Evolutionary conservation across 2,888 invertebrate species (phyloP).

Genomic region (Neoitamus cyanurus): DNA sequence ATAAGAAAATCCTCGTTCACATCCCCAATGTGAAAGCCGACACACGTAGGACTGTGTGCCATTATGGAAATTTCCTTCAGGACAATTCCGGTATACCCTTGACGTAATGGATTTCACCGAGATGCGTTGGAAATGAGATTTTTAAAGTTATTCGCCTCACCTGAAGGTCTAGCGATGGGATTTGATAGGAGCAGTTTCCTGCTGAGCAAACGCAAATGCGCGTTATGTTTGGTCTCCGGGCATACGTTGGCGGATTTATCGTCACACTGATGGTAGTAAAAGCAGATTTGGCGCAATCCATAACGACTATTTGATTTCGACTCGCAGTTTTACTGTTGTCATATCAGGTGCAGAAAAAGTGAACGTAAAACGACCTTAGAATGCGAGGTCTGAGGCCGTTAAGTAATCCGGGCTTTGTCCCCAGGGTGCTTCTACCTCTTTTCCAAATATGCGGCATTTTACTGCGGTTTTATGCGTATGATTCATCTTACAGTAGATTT

Average conservation of each 20-base stretch:
- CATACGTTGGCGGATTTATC: background rate
- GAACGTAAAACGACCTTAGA: background rate
- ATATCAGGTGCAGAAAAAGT: background rate
- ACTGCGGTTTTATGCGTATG: background rate
- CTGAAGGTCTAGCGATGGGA: constrained; percentile 18
- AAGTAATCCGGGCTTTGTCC: background rate
- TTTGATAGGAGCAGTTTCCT: constrained; percentile 22
- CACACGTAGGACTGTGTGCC: constrained; percentile 29
- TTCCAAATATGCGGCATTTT: background rate
- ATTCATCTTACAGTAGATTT: background rate
- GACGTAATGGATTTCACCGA: constrained; percentile 36
- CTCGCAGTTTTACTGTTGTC: background rate
- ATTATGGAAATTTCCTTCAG: constrained; percentile 46
- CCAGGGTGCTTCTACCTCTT: background rate
- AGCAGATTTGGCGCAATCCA: background rate
- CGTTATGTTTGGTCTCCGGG: background rate
- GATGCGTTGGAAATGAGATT: constrained; percentile 35
- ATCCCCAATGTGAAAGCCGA: background rate
- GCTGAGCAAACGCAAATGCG: background rate
- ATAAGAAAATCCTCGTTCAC: constrained; percentile 12
- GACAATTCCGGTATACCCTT: constrained; percentile 34
- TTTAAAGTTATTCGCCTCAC: constrained; percentile 30
- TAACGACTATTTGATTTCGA: constrained; percentile 20
- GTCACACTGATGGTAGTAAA: background rate
- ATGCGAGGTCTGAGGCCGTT: background rate